Base-by-base conservation (phyloP, 2,113 vertebrate genomes). In the Anoura caudifer region DNA sequence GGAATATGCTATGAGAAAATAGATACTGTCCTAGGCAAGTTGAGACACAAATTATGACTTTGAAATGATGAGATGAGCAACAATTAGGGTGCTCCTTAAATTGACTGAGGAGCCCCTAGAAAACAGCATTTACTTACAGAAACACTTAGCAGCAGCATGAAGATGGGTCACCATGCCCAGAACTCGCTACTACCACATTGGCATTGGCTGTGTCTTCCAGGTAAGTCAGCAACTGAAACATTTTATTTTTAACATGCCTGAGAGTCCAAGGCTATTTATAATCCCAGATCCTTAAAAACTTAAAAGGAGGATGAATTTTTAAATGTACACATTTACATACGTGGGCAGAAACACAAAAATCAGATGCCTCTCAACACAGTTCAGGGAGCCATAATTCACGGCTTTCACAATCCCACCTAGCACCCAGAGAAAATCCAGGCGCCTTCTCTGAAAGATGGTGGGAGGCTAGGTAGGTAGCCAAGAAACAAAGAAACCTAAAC, bases 401-500 rank as follows among this genome's bases (percentile, higher is more conserved):
- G 95, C 89, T 96, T 97, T 97, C 94, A 96, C 94, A 96, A 52
- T 96, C 91, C 95, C 65, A 97, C 88, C 94, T 75, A 96, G 96
- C 83, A 92, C 96, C 82, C 94, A 91, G 75, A 97, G 92, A 97
- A 97, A 97, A 96, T 81, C 80, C 69, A 45, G 72, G 82, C 7
- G 1, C 81, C 85, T 91, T 95, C 90, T 97, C 67, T 50, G 80
- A 97, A 89, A 96, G 94, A 95, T 89, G 91, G 97, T 98, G 91
- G 97, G 95, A 97, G 91, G 86, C 69, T 97, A 96, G 91, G 93
- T 97, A 97, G 93, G 91, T 97, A 96, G 97, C 97, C 97, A 98
- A 97, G 95, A 98, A 97, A 97, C 97, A 98, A 97, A 97, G 97
- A 97, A 98, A 96, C 63, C 97, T 97, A 97, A 97, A 97, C 94